A percentile compares a stretch with the other conserved stretches of the same genome.
phyloP scores from a whole-genome alignment of 2,888 invertebrate genomes.

The Ypsolopha sequella region DNA sequence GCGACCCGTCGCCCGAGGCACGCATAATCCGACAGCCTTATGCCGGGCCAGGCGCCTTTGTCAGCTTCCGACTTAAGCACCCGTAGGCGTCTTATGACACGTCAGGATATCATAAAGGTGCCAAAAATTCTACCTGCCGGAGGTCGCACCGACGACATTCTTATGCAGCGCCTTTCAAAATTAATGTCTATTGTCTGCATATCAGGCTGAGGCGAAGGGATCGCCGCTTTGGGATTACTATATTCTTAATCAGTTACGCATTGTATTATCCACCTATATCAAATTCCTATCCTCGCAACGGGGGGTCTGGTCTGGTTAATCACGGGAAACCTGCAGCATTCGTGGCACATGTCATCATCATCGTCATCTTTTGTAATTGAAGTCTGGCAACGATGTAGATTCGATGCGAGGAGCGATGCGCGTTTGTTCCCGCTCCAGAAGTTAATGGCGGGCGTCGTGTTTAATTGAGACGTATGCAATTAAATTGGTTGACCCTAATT shows the following conservation, averaged over 20 bases:
- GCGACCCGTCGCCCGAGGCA: constrained; percentile 46
- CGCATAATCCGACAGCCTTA: constrained; percentile 63
- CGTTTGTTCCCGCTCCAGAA: neutral
- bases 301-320: neutral
- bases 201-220: constrained; percentile 20
- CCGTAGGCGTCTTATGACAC: constrained; percentile 68
- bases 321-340: neutral
- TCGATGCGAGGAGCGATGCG: neutral
- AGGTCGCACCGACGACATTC: constrained; percentile 54
- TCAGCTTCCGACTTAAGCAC: constrained; percentile 62
- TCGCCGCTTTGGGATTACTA: constrained; percentile 1
- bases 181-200: constrained; percentile 59
- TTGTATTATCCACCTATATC: constrained; percentile 1
- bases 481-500: constrained; percentile 65
- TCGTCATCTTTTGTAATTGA: neutral
- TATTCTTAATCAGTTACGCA: constrained; percentile 4
- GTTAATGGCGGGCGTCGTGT: constrained; percentile 21
- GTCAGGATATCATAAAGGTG: constrained; percentile 68
- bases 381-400: neutral
- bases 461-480: constrained; percentile 65
- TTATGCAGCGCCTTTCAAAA: constrained; percentile 57
- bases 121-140: constrained; percentile 63
- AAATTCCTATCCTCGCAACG: constrained; percentile 3
- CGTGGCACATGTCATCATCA: neutral
- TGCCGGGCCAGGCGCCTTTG: constrained; percentile 59